phyloP scores from a whole-genome alignment of 2,113 vertebrate genomes.

The Noturus placidus region DNA sequence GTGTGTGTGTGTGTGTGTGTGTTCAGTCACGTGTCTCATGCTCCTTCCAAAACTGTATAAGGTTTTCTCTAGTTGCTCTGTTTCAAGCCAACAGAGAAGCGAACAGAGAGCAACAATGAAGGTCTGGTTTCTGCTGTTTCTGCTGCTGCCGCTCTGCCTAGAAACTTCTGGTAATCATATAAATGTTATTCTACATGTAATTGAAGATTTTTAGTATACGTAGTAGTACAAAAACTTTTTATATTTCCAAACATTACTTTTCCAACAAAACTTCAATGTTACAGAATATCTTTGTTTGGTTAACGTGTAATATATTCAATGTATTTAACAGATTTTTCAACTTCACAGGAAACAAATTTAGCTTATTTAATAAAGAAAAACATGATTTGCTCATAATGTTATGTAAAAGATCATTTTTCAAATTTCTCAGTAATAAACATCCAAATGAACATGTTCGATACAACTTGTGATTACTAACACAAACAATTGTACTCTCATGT shows the following conservation, averaged over 20 bases:
- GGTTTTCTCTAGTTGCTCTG: neutral
- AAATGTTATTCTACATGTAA: neutral
- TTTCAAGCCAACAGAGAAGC: neutral
- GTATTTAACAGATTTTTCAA: neutral
- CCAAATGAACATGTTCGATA: neutral
- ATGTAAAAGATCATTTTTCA: neutral
- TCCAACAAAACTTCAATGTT: neutral
- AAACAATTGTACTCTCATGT: neutral
- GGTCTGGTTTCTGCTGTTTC: conserved; percentile 45
- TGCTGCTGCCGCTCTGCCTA: conserved; percentile 57
- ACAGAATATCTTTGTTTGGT: neutral
- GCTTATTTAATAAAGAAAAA: neutral
- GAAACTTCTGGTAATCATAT: conserved; percentile 20
- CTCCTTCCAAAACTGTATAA: conserved; percentile 31
- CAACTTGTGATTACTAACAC: neutral
- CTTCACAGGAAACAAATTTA: neutral
- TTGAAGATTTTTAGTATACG: neutral
- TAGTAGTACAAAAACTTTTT: neutral
- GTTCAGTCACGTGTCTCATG: neutral
- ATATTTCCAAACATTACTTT: neutral
- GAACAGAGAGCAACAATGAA: conserved; percentile 20
- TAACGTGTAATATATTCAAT: neutral
- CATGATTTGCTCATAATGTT: neutral
- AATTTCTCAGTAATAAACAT: neutral
- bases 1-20: conserved; percentile 3